Conservation (phyloP, 2,113 vertebrate species). For the Lichenostomus cassidix region DNA sequence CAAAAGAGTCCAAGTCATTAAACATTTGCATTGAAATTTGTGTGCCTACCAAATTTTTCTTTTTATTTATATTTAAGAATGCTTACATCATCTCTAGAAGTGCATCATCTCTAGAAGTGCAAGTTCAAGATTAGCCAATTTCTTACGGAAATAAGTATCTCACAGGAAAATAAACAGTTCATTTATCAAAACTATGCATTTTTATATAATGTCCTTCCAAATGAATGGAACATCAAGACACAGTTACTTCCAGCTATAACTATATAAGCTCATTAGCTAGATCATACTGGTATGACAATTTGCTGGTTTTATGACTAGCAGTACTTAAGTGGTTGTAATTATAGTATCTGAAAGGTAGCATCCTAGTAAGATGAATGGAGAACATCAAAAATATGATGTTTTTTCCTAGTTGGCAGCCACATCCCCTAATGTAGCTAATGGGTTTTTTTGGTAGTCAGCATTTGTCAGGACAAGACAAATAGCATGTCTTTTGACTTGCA, state of each 20-base stretch:
- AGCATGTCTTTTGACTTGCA: neutral
- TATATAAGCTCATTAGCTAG: conserved; percentile 16
- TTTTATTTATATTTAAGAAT: neutral
- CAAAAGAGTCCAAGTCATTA: neutral
- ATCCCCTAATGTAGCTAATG: conserved; percentile 11
- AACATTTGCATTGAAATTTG: neutral
- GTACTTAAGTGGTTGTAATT: conserved; percentile 41
- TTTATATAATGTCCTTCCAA: conserved; percentile 18
- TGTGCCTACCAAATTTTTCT: neutral
- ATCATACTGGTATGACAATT: conserved; percentile 14
- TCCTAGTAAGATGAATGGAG: conserved; percentile 50
- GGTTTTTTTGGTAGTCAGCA: conserved; percentile 11
- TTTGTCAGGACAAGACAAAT: conserved; percentile 49
- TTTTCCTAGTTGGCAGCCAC: conserved; percentile 30
- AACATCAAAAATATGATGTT: neutral
- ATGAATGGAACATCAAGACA: neutral
- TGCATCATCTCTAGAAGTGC: neutral
- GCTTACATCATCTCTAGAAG: neutral
- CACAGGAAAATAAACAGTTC: neutral
- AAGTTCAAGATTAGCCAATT: neutral
- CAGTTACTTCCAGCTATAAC: conserved; percentile 6
- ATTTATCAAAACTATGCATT: neutral
- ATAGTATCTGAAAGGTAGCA: conserved; percentile 43
- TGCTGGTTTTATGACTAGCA: conserved; percentile 6
- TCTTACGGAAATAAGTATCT: neutral